Evolutionary conservation across 2,888 invertebrate species (phyloP).

Genomic region (Xanthorhoe designata): DNA sequence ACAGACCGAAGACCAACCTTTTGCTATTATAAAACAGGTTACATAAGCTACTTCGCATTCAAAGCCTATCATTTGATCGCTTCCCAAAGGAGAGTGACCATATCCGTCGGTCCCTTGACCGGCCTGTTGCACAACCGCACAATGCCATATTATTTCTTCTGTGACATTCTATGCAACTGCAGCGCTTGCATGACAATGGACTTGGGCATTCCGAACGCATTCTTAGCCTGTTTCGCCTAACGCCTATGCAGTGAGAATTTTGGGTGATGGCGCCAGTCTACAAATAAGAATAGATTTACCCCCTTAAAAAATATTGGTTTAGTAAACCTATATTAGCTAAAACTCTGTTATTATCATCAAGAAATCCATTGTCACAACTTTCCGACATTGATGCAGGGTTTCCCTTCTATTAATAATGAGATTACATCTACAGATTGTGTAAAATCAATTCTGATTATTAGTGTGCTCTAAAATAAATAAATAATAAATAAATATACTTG

Average conservation of each 20-base stretch:
- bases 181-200: conserved; percentile 75
- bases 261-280: conserved; percentile 10
- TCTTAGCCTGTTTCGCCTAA: conserved; percentile 44
- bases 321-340: no score
- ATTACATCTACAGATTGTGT: no score
- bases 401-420: no score
- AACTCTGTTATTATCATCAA: no score
- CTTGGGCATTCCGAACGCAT: conserved; percentile 69
- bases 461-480: no score
- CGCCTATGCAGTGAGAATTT: conserved; percentile 47
- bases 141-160: conserved; percentile 32
- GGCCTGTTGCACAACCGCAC: conserved; percentile 67
- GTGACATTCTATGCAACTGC: conserved; percentile 64
- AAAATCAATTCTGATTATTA: no score
- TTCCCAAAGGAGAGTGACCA: conserved; percentile 61
- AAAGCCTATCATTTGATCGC: conserved; percentile 36
- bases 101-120: conserved; percentile 65
- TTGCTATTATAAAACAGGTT: conserved; percentile 3
- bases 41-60: conserved; percentile 34
- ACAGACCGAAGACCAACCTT: background rate
- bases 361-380: no score
- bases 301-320: no score
- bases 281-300: background rate
- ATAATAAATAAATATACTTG: no score
- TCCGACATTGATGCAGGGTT: no score